Base-by-base conservation (phyloP, 2,797 vertebrate genomes). In the Fistularia commersonii region DNA sequence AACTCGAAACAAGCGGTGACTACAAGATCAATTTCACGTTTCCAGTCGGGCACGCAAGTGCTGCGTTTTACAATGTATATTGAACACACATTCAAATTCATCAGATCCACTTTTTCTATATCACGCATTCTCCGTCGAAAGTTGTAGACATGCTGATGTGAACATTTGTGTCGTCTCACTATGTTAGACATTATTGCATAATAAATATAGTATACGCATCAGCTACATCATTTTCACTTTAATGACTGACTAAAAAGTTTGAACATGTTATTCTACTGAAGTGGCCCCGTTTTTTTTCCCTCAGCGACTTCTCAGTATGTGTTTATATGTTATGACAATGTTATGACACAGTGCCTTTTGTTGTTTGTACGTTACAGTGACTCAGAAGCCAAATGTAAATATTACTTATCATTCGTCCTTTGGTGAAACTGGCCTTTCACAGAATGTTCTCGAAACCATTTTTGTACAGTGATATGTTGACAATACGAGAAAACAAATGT, bases 371-470 rank as follows among this genome's bases (percentile, higher is more conserved):
- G 63, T 83, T 66, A 68, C 67, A 68, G 72, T 73, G 70, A 72
- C 59, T 75, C 34, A 4, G 44, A 69, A 64, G 64, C 53, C 69
- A 69, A 73, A 61, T 88, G 83, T 88, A 85, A 82, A 84, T 85
- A 75, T 65, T 49, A 33, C 48, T 12, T 55, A 65, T 77, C 57
- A 47, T 75, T 69, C 62, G 38, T 83, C 62, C 66, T 63, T 64
- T 60, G 34, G 84, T 90, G 86, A 87, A 89, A 87, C 88, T 88
- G 87, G 89, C 71, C 71, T 89, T 88, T 89, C 85, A 87, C 87
- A 62, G 63, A 63, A 65, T 59, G 56, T 74, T 78, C 70, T 65
- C 39, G 69, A 55, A 70, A 64, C 63, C 53, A 45, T 51, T 50
- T 76, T 82, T 90, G 80, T 84, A 88, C 63, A 84, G 75, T 64